Base-by-base conservation (phyloP, 2,113 vertebrate genomes). In the Cairina moschata region DNA sequence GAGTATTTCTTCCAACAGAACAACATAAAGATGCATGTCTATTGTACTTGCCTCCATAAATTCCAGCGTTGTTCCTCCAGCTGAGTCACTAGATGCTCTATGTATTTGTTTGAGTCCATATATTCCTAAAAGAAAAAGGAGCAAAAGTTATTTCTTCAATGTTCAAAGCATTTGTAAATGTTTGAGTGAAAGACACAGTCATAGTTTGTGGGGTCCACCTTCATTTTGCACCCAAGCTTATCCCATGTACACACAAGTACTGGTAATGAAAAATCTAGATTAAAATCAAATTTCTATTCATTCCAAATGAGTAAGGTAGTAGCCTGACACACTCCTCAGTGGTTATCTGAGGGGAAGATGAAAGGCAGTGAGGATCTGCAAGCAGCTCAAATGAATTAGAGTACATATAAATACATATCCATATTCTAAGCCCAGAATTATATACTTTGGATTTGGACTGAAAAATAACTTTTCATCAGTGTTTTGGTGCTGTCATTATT, bases 41-140 rank as follows among this genome's bases (percentile, higher is more conserved):
- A 71, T 59, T 65, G 59, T 31, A 97, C 98, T 98, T 97, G 98
- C 99, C 98, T 98, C 98, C 98, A 97, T 83, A 99, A 98, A 77
- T 98, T 98, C 83, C 98, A 97, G 17, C 98, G 98, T 89, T 99
- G 98, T 65, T 99, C 98, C 97, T 99, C 98, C 3, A 99, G 98
- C 86, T 99, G 99, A 66, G 98, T 98, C 80, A 99, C 97, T 42
- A 99, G 97, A 88, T 99, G 98, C 25, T 99, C 98, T 2, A 98
- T 98, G 92, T 98, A 99, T 95, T 98, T 99, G 97, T 99, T 99
- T 83, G 98, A 98, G 48, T 99, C 98, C 99, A 99, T 98, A 93
- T 99, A 98, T 85, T 98, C 99, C 99, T 99, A 97, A 48, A 54
- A 31, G 92, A 84, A 95, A 81, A 96, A 82, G 3, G 4, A 74